These are phyloP conservation scores for Phoenicopterus ruber DNA, from an alignment of 2,113 vertebrate species.

Conservation along the genomic window DNA sequence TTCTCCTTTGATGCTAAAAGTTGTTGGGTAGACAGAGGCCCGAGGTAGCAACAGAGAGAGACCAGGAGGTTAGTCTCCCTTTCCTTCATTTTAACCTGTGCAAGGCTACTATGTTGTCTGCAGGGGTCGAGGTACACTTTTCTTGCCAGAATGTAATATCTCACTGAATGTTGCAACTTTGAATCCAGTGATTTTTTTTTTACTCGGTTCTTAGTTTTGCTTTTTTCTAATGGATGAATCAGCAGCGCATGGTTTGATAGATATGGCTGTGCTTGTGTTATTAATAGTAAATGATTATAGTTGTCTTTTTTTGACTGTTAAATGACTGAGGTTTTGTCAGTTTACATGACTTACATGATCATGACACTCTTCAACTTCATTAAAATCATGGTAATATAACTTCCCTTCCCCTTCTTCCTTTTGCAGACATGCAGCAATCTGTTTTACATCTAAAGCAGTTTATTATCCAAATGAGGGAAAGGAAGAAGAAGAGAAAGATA, in stretches of 20 bases:
- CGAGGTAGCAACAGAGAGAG: background rate
- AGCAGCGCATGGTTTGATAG: background rate
- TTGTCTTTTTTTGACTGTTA: conserved; percentile 15
- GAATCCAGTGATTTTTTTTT: background rate
- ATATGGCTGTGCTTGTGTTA: background rate
- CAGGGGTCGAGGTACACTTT: background rate
- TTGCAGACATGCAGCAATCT: conserved; percentile 16
- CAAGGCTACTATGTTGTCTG: background rate
- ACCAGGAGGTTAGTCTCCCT: background rate
- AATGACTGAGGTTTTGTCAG: conserved; percentile 2
- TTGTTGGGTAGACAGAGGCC: background rate
- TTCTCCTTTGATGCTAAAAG: background rate
- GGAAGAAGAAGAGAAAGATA: background rate
- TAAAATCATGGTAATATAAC: background rate
- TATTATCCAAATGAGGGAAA: conserved; percentile 18
- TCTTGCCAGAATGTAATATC: background rate
- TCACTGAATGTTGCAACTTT: background rate
- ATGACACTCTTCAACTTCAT: background rate
- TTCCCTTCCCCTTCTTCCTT: conserved; percentile 2
- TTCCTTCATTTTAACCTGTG: background rate
- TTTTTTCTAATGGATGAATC: background rate
- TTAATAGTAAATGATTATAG: background rate
- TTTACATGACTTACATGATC: background rate
- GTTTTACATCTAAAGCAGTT: background rate
- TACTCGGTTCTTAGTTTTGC: background rate